These are phyloP conservation scores for Strix occidentalis DNA, from an alignment of 2,797 vertebrate genomes.

Conservation along the genomic window DNA sequence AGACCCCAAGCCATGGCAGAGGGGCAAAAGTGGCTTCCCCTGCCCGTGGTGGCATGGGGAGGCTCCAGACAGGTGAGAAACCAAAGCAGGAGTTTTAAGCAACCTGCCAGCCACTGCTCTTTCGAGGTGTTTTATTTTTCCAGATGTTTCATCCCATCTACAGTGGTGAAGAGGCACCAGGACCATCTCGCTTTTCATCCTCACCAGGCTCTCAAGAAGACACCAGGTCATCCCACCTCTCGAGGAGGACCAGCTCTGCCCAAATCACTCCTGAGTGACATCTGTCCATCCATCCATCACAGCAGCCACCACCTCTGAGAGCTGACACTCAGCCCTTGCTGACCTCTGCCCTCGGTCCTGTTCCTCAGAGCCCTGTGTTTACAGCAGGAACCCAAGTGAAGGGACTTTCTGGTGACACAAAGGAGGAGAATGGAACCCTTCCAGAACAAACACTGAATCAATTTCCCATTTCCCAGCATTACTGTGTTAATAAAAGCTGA, in stretches of 20 bases:
- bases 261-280: accelerated
- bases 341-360: neutral
- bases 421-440: neutral
- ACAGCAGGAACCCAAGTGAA: neutral
- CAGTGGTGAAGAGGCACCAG: neutral
- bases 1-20: neutral
- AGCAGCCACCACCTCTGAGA: neutral
- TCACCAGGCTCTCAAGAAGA: neutral
- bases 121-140: neutral
- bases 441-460: neutral
- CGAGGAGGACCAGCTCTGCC: neutral
- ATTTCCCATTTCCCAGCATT: neutral
- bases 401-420: neutral
- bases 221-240: neutral
- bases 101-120: neutral
- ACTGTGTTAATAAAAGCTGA: neutral
- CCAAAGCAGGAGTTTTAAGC: neutral
- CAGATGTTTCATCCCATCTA: neutral
- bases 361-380: neutral
- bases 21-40: neutral
- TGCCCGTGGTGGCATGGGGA: neutral
- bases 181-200: neutral
- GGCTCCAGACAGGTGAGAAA: neutral
- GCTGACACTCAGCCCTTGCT: neutral
- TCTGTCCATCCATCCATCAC: neutral